Evolutionary conservation across 2,797 vertebrate genomes (phyloP), one percentile per base, ranked within the genome.

Genomic region (Hemibagrus guttatus): DNA sequence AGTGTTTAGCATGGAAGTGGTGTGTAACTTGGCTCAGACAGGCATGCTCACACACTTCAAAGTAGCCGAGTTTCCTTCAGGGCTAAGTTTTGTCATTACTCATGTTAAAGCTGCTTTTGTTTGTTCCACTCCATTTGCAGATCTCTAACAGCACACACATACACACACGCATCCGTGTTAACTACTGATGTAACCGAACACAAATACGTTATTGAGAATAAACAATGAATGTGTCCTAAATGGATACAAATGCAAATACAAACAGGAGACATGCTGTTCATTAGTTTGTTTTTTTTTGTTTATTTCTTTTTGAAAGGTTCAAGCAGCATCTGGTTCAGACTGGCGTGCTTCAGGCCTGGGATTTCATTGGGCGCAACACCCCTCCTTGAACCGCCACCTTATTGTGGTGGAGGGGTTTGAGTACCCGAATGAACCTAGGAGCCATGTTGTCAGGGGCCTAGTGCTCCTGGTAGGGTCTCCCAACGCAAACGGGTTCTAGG

Each of bases 51-150:
- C 31, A 23, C 11, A 81, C 56, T 86, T 86, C 66, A 86, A 81
- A 86, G 52, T 26, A 28, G 14, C 49, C 8, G 6, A 1, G 2
- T 42, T 79, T 68, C 8, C 52, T 69, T 80, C 61, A 79, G 74
- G 59, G 54, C 54, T 23, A 35, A 64, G 66, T 66, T 42, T 39
- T 23, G 23, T n/a, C 54, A 58, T 81, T 81, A 80, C 26, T 69
- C 35, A 85, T n/a, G 61, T 78, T 85, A 54, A 84, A 61, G 39
- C 39, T 61, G 26, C 39, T 64, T 75, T 84, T 63, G n/a, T 85
- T 49, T 46, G 72, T 14, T n/a, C 26, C 42, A 31, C 39, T 63
- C 68, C 78, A 56, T 61, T 35, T 61, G 31, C 21, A 79, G 54
- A 61, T 80, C 72, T 16, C 26, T 52, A 56, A 52, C 49, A 56